Percentiles rank a stretch among this genome's conserved stretches.
These are phyloP conservation scores for Pithys albifrons DNA, from an alignment of 2,113 vertebrate species.

Conservation along the genomic window DNA sequence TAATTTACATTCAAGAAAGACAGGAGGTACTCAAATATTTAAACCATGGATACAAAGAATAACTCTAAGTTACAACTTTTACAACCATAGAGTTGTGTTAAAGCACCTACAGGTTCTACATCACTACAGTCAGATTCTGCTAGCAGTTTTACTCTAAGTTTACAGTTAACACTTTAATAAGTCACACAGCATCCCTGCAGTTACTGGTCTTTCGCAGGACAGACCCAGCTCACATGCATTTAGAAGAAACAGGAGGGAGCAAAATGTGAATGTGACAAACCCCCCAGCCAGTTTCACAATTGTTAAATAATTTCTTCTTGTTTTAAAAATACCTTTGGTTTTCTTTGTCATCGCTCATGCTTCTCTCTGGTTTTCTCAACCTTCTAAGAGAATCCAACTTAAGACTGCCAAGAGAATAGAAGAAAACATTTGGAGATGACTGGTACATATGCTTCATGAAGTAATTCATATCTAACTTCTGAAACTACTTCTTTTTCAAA, in stretches of 20 bases:
- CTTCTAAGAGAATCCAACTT: constrained; percentile 65
- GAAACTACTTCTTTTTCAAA: neutral
- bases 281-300: neutral
- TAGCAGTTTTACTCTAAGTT: neutral
- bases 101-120: neutral
- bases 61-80: neutral
- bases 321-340: constrained; percentile 69
- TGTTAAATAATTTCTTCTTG: neutral
- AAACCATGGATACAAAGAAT: neutral
- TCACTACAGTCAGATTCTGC: neutral
- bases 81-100: accelerated
- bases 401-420: constrained; percentile 61
- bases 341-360: constrained; percentile 73
- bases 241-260: neutral
- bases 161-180: neutral
- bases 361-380: constrained; percentile 69
- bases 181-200: neutral
- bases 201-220: neutral
- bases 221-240: neutral
- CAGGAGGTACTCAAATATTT: neutral
- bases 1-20: neutral
- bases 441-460: neutral
- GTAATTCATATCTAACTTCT: neutral
- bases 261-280: neutral
- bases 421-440: neutral